These are phyloP conservation scores for Chromobotia macracanthus DNA, from an alignment of 2,797 vertebrate genomes.

Conservation along the genomic window DNA sequence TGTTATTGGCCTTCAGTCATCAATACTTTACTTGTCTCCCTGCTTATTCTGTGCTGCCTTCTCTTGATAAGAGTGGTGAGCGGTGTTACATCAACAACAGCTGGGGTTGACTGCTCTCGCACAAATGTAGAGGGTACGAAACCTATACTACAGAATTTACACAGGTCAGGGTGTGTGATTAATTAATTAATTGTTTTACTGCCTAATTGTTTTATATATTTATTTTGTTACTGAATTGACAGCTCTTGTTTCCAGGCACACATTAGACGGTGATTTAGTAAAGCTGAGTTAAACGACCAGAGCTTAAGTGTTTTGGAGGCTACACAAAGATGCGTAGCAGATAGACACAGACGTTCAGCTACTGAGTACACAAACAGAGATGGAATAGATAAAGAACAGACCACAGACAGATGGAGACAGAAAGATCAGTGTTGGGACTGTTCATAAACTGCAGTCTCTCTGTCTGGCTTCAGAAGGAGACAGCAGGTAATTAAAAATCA, in stretches of 20 bases:
- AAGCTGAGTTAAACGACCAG: neutral
- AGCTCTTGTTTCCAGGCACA: neutral
- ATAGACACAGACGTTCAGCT: neutral
- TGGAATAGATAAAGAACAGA: slow-evolving; percentile 36
- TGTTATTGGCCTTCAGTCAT: too few species aligned
- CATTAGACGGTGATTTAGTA: neutral
- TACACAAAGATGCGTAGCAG: neutral
- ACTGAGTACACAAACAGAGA: slow-evolving; percentile 27
- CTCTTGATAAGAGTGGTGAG: too few species aligned
- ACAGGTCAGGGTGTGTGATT: too few species aligned
- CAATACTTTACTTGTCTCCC: too few species aligned
- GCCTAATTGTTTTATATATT: too few species aligned
- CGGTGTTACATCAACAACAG: too few species aligned
- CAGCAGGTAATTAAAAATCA: slow-evolving; percentile 78
- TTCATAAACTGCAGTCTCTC: slow-evolving; percentile 69
- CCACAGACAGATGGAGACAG: slow-evolving; percentile 34
- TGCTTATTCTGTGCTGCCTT: too few species aligned
- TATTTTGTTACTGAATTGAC: too few species aligned
- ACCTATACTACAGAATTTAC: too few species aligned
- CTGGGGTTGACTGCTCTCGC: too few species aligned
- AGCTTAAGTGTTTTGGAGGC: neutral
- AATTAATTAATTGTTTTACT: too few species aligned
- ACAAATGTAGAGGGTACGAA: too few species aligned
- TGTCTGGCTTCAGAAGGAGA: slow-evolving; percentile 69
- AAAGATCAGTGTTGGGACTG: slow-evolving; percentile 47